A percentile compares a stretch with the other conserved stretches of the same genome.
Conservation (phyloP, 1,140 invertebrate species). For the Ips nitidus region DNA sequence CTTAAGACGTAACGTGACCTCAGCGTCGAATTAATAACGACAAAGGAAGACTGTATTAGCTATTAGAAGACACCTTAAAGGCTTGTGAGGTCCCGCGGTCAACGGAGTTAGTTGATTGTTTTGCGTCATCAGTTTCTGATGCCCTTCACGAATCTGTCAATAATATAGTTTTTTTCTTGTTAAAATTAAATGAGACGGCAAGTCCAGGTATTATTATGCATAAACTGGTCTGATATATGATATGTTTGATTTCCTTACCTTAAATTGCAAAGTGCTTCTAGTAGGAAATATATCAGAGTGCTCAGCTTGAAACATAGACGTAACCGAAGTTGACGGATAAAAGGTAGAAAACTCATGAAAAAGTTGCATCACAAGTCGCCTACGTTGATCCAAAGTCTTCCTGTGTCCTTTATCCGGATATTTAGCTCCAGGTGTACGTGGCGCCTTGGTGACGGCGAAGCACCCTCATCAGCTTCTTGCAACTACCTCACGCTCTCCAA, state of each 20-base stretch:
- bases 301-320: slow-evolving; percentile 82
- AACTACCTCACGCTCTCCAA: slow-evolving; percentile 72
- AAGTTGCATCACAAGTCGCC: slow-evolving; percentile 90
- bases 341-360: slow-evolving; percentile 88
- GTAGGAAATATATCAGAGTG: slow-evolving; percentile 92
- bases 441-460: slow-evolving; percentile 78
- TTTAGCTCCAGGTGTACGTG: slow-evolving; percentile 74
- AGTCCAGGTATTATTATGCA: no score
- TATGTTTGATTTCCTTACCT: no score
- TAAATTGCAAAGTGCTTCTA: slow-evolving; percentile 90
- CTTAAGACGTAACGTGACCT: no score
- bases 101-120: slow-evolving; percentile 59
- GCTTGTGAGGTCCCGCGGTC: slow-evolving; percentile 39
- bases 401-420: slow-evolving; percentile 74
- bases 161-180: no score
- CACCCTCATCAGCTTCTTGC: slow-evolving; percentile 47
- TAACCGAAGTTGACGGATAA: slow-evolving; percentile 88
- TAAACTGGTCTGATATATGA: no score
- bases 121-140: slow-evolving; percentile 91
- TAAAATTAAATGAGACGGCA: no score
- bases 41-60: no score
- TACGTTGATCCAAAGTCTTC: slow-evolving; percentile 84
- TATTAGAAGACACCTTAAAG: slow-evolving; percentile 48
- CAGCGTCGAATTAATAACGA: no score
- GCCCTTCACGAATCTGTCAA: slow-evolving; percentile 93